Evolutionary conservation across 2,888 invertebrate genomes (phyloP).

Genomic region (Chaetogeoica ovagalla): DNA sequence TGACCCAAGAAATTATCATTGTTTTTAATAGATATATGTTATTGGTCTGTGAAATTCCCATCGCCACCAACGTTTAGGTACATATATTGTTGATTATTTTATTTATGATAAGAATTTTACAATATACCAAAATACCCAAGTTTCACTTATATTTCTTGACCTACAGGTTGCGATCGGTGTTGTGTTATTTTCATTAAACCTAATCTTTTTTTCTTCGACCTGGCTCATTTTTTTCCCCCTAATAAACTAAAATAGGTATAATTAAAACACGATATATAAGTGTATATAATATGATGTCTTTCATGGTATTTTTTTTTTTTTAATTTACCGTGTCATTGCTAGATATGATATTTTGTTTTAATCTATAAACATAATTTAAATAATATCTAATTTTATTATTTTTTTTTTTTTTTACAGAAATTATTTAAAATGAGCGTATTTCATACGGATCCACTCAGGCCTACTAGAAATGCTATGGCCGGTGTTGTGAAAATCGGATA

Average conservation of each 20-base stretch:
- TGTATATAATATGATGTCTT: conserved; percentile 25
- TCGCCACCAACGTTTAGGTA: neutral
- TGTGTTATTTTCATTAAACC: neutral
- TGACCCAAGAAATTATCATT: conserved; percentile 18
- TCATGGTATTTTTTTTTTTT: conserved; percentile 9
- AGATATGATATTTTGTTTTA: conserved; percentile 10
- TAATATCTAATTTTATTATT: too few species aligned
- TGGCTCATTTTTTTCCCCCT: neutral
- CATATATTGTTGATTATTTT: neutral
- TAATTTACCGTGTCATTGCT: neutral
- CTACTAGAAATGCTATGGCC: conserved; percentile 59
- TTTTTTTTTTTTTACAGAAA: conserved; percentile 30
- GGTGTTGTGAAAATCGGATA: conserved; percentile 74
- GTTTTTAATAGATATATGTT: neutral
- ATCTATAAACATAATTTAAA: neutral
- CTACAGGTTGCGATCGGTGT: too few species aligned
- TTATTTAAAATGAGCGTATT: conserved; percentile 45
- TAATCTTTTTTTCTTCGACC: conserved; percentile 10
- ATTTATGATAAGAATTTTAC: conserved; percentile 30
- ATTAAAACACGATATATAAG: neutral
- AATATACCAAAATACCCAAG: conserved; percentile 14
- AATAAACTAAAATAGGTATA: neutral
- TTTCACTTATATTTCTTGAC: conserved; percentile 14
- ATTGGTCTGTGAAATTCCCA: conserved; percentile 25
- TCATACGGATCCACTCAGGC: conserved; percentile 57